A percentile compares a stretch with the other conserved stretches of the same genome.
Conservation (phyloP, 2,888 invertebrate species). For the Plemyria rubiginata region DNA sequence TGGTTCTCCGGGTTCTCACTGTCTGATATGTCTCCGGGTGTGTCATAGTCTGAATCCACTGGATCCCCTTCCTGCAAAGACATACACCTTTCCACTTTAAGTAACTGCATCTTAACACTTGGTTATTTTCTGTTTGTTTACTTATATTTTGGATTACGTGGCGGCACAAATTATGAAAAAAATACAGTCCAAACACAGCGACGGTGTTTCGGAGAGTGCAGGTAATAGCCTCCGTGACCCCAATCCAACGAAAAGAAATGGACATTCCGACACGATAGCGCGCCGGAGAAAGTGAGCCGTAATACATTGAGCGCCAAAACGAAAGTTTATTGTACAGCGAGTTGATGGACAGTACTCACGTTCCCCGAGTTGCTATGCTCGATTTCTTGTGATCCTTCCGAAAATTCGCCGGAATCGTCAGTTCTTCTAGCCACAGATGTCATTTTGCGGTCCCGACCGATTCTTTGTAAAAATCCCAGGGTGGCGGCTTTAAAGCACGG, state of each 20-base stretch:
- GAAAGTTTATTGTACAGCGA: conserved; percentile 61
- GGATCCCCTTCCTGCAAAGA: conserved; percentile 77
- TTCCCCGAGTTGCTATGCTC: conserved; percentile 74
- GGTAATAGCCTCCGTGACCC: conserved; percentile 73
- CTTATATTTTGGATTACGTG: conserved; percentile 59
- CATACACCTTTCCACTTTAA: conserved; percentile 74
- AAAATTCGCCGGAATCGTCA: conserved; percentile 79
- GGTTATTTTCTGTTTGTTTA: conserved; percentile 5
- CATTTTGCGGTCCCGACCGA: conserved; percentile 76
- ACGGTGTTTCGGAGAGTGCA: conserved; percentile 70
- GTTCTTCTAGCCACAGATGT: conserved; percentile 77
- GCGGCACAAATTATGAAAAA: conserved; percentile 51
- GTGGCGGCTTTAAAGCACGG: conserved; percentile 63
- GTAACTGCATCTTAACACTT: conserved; percentile 65
- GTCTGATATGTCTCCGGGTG: conserved; percentile 79
- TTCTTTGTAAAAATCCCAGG: conserved; percentile 78
- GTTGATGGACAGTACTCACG: conserved; percentile 66
- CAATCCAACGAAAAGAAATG: conserved; percentile 81
- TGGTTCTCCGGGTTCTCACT: conserved; percentile 90
- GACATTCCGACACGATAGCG: conserved; percentile 77
- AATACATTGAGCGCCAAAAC: conserved; percentile 76
- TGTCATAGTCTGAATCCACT: conserved; percentile 80
- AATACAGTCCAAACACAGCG: conserved; percentile 63
- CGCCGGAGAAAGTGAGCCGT: conserved; percentile 77
- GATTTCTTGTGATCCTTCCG: conserved; percentile 79